Evolutionary conservation across 1,140 invertebrate genomes (phyloP).

Genomic region (Penaeus chinensis): DNA sequence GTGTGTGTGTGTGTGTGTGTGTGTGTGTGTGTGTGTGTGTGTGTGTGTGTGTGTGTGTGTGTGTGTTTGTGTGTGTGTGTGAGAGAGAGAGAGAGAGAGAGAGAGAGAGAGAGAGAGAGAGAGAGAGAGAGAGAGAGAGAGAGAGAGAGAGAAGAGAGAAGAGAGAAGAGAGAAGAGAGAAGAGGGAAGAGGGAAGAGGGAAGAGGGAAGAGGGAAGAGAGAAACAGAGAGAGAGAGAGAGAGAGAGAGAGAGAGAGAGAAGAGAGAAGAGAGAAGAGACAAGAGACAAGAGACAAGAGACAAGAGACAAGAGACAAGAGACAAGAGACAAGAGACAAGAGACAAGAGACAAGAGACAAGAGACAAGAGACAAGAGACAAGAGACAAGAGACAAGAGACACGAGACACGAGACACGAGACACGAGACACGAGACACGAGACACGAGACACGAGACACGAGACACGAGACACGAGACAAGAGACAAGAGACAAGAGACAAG

Average conservation of each 20-base stretch:
- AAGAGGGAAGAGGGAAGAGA: not conserved
- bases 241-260: conserved; percentile 15
- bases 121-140: conserved; percentile 10
- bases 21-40: not conserved
- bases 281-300: no score
- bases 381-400: not conserved
- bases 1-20: not conserved
- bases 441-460: no score
- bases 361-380: not conserved
- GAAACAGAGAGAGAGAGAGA: not conserved
- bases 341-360: not conserved
- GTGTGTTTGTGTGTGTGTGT: no score
- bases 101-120: not conserved
- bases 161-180: not conserved
- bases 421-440: not conserved
- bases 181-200: not conserved
- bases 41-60: not conserved
- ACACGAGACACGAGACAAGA: not conserved
- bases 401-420: not conserved
- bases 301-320: not conserved
- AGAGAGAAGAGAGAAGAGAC: conserved; percentile 7
- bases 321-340: not conserved
- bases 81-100: not conserved
- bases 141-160: not conserved
- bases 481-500: not conserved